Percentiles rank a stretch among this genome's conserved stretches.
These are phyloP conservation scores for Pteropus rufus DNA, from an alignment of 2,797 vertebrate species.

Conservation along the genomic window DNA sequence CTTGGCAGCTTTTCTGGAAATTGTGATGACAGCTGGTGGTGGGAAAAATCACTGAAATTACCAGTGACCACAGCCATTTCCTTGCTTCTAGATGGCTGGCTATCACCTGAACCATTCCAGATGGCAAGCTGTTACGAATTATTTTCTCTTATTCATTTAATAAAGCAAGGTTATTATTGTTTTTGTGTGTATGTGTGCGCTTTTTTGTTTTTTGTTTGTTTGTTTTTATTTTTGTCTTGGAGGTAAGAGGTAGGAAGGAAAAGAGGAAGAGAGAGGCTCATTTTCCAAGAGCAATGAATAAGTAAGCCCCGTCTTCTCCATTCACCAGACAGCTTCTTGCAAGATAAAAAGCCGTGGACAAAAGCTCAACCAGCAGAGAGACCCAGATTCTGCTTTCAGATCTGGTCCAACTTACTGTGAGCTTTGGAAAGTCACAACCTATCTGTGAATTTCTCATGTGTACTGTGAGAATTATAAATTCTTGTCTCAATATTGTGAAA, in stretches of 20 bases:
- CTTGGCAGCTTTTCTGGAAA: conserved; percentile 68
- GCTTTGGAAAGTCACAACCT: conserved; percentile 38
- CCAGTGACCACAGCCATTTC: neutral
- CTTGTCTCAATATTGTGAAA: neutral
- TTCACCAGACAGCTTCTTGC: neutral
- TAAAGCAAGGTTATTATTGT: neutral
- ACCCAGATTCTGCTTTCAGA: conserved; percentile 19
- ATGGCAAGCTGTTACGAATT: neutral
- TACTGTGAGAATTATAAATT: neutral
- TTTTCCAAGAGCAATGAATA: conserved; percentile 16
- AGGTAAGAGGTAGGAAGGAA: neutral
- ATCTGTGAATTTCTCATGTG: conserved; percentile 7
- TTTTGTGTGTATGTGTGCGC: too few species aligned
- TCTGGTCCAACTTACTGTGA: neutral
- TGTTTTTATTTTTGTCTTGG: neutral
- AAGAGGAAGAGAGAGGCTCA: conserved; percentile 32
- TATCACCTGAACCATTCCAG: conserved; percentile 12
- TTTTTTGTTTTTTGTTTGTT: too few species aligned
- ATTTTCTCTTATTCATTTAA: neutral
- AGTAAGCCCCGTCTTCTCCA: neutral
- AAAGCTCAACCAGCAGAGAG: neutral
- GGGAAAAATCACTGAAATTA: conserved; percentile 28
- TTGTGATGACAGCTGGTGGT: conserved; percentile 46
- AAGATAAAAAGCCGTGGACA: neutral
- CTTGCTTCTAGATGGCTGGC: neutral